Percentiles rank a stretch among this genome's conserved stretches.
Conservation (phyloP, 2,888 invertebrate species). For the Hydrotaea cyrtoneurina region DNA sequence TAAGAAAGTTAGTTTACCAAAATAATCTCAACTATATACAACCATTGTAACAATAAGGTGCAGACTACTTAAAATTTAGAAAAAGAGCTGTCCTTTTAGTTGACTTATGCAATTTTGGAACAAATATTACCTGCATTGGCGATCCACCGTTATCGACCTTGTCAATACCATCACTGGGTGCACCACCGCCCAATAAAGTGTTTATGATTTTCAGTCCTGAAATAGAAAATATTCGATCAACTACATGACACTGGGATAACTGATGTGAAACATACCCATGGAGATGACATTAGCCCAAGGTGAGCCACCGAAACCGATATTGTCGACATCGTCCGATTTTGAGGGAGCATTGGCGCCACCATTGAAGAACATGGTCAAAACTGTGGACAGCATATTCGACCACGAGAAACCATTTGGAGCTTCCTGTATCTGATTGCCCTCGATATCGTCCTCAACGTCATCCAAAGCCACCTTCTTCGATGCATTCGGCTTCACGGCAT, state of each 20-base stretch:
- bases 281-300: constrained; percentile 94
- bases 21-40: constrained; percentile 42
- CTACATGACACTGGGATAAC: neutral
- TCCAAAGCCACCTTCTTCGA: constrained; percentile 93
- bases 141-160: constrained; percentile 94
- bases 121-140: constrained; percentile 89
- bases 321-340: constrained; percentile 89
- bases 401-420: constrained; percentile 89
- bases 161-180: constrained; percentile 91
- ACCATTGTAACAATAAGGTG: constrained; percentile 46
- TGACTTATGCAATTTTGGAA: neutral
- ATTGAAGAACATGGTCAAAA: constrained; percentile 94
- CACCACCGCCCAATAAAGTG: constrained; percentile 89
- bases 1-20: constrained; percentile 51
- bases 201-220: constrained; percentile 90
- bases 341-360: constrained; percentile 84
- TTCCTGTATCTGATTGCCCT: constrained; percentile 89
- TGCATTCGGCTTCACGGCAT: constrained; percentile 93
- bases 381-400: constrained; percentile 92
- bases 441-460: constrained; percentile 90
- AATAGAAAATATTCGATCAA: constrained; percentile 10
- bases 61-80: constrained; percentile 56
- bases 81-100: neutral
- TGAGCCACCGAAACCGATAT: constrained; percentile 86
- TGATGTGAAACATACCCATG: constrained; percentile 82